These are phyloP conservation scores for Schizopygopsis malacanthus DNA, from an alignment of 2,797 vertebrate species.

Conservation along the genomic window DNA sequence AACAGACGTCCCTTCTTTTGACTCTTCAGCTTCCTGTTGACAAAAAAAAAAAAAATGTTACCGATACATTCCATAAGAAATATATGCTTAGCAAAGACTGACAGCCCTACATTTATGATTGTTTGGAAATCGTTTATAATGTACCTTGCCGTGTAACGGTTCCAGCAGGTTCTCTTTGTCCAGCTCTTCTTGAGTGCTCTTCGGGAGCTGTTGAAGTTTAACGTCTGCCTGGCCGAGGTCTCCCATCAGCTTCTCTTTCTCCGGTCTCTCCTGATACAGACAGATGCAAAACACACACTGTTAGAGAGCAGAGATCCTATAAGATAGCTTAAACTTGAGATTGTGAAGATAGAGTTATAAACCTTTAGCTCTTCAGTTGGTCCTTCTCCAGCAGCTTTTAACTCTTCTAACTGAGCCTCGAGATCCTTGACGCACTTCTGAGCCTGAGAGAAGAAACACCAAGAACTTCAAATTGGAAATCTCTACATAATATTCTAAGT, in stretches of 20 bases:
- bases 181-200: slow-evolving; percentile 88
- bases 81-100: not conserved
- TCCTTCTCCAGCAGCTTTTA: slow-evolving; percentile 55
- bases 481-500: not conserved
- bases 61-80: not conserved
- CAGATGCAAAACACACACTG: slow-evolving; percentile 2
- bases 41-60: not conserved
- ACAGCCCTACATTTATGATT: not conserved
- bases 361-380: slow-evolving; percentile 60
- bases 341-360: not conserved
- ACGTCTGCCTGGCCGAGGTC: slow-evolving; percentile 87
- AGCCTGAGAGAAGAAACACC: slow-evolving; percentile 33
- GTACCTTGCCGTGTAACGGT: slow-evolving; percentile 81
- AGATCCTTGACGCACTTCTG: slow-evolving; percentile 57
- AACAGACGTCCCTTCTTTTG: slow-evolving; percentile 65
- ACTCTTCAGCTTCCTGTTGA: slow-evolving; percentile 55
- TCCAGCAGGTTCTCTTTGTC: slow-evolving; percentile 88
- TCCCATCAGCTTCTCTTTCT: slow-evolving; percentile 90
- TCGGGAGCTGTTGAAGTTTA: slow-evolving; percentile 90
- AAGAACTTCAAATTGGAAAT: not conserved
- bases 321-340: not conserved
- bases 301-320: not conserved
- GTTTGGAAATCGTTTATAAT: slow-evolving; percentile 14
- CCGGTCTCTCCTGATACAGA: slow-evolving; percentile 84
- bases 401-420: slow-evolving; percentile 51